phyloP scores from a whole-genome alignment of 2,797 vertebrate genomes.

The Enteromius treurensis region DNA sequence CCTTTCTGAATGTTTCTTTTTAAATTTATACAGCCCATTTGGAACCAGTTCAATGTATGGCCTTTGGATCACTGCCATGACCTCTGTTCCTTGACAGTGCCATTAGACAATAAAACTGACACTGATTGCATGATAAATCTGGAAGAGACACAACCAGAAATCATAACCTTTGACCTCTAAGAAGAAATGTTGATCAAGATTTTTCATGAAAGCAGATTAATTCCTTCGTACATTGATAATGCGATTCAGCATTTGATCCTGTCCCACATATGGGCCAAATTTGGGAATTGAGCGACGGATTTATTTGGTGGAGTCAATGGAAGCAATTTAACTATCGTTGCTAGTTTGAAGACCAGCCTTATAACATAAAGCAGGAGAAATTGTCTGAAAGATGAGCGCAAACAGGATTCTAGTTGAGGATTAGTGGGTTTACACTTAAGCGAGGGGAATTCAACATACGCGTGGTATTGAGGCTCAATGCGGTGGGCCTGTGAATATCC shows the following conservation, averaged over 20 bases:
- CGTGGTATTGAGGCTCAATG: conserved; percentile 1
- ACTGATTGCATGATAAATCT: not conserved
- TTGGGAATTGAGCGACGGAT: not conserved
- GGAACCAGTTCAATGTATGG: not conserved
- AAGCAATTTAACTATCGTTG: not conserved
- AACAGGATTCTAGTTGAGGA: conserved; percentile 18
- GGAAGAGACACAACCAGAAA: not conserved
- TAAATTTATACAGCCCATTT: not conserved
- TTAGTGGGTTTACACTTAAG: conserved; percentile 27
- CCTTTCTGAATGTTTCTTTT: not conserved
- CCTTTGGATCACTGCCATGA: not conserved
- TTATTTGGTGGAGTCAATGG: not conserved
- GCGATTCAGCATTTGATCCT: not conserved
- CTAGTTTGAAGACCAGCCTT: not conserved
- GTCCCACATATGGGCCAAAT: not conserved
- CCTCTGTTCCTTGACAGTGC: not conserved
- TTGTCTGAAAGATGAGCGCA: not conserved
- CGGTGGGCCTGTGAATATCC: not conserved
- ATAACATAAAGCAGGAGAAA: conserved; percentile 2
- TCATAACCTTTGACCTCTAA: conserved; percentile 12
- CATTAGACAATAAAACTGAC: not conserved
- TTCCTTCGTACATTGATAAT: conserved; percentile 10
- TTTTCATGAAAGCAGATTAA: conserved; percentile 1
- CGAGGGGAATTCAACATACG: not conserved
- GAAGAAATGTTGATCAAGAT: conserved; percentile 16